These are phyloP conservation scores for Zele albiditarsus DNA, from an alignment of 2,888 invertebrate genomes.

Conservation along the genomic window DNA sequence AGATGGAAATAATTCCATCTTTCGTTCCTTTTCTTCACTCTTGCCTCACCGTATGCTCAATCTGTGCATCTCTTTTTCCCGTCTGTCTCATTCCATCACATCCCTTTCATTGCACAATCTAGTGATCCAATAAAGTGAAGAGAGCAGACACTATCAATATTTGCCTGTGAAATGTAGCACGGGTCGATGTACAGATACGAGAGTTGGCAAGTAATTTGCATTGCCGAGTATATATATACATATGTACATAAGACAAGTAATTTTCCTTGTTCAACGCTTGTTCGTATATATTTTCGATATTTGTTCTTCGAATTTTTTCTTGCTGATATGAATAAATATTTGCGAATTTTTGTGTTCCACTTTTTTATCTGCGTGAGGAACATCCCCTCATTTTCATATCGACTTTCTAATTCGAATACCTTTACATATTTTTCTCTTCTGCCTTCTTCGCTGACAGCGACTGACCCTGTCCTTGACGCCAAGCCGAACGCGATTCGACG, in stretches of 20 bases:
- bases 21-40: constrained; percentile 11
- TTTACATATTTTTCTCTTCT: constrained; percentile 61
- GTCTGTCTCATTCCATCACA: constrained; percentile 34
- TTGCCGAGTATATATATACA: constrained; percentile 22
- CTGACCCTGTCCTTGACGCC: constrained; percentile 67
- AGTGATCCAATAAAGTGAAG: not conserved
- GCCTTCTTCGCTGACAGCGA: constrained; percentile 64
- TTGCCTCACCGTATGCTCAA: constrained; percentile 38
- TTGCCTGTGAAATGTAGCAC: constrained; percentile 42
- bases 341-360: not conserved
- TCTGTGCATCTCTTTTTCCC: constrained; percentile 46
- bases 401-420: constrained; percentile 56
- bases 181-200: constrained; percentile 19
- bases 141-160: constrained; percentile 41
- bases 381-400: not conserved
- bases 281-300: not conserved
- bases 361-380: not conserved
- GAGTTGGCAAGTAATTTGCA: constrained; percentile 34
- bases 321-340: not conserved
- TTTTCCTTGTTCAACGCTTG: not conserved
- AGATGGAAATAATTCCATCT: not conserved
- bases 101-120: not conserved
- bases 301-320: not conserved
- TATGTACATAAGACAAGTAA: not conserved
- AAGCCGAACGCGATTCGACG: constrained; percentile 67